Conservation (phyloP, 1,140 invertebrate species). For the Eciton burchellii region DNA sequence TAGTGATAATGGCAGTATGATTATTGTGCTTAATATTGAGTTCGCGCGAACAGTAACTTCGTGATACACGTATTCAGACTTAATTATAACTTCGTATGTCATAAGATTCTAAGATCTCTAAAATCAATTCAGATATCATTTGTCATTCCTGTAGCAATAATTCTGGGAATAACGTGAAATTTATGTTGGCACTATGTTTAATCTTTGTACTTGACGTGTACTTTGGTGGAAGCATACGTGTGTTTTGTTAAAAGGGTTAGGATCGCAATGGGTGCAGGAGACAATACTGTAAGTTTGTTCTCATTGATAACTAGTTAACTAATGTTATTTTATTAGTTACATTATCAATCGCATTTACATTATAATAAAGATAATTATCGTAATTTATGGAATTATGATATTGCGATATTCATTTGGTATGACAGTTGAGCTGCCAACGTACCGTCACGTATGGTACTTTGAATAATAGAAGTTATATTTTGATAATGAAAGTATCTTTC, state of each 20-base stretch:
- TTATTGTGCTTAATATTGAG: no score
- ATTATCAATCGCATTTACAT: not conserved
- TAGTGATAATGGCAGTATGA: no score
- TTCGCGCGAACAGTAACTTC: no score
- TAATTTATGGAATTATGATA: not conserved
- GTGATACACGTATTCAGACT: no score
- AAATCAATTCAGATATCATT: no score
- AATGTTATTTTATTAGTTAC: constrained; percentile 1
- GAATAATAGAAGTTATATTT: not conserved
- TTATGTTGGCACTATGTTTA: not conserved
- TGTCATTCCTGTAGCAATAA: no score
- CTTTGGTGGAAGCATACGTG: not conserved
- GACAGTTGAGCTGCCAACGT: not conserved
- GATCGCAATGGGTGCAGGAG: constrained; percentile 46
- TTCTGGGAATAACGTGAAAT: no score
- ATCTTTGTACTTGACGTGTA: not conserved
- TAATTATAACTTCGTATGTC: no score
- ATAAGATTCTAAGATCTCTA: no score
- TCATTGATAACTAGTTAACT: not conserved
- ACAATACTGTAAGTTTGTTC: constrained; percentile 61
- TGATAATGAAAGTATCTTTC: not conserved
- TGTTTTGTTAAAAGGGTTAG: constrained; percentile 51
- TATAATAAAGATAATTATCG: not conserved
- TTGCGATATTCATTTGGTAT: not conserved
- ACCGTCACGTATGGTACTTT: constrained; percentile 44